Percentiles rank a stretch among this genome's conserved stretches.
Evolutionary conservation across 2,113 vertebrate species (phyloP).

Genomic region (Anarrhichthys ocellatus): DNA sequence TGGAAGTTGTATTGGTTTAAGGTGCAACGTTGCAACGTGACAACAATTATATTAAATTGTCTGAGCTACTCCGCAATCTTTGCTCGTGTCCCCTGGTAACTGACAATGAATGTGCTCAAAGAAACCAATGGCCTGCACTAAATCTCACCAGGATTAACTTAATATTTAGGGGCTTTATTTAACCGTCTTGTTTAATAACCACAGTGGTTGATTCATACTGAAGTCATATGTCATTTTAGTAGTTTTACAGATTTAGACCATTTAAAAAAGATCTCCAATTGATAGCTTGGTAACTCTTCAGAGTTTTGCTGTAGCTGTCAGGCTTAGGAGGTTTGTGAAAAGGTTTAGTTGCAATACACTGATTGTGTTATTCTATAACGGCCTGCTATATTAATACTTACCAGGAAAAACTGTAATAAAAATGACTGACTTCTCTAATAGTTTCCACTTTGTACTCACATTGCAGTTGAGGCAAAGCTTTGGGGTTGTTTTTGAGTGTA

Average conservation of each 20-base stretch:
- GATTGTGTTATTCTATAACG: background rate
- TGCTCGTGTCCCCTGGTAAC: background rate
- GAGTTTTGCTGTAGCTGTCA: background rate
- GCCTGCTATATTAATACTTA: background rate
- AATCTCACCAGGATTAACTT: background rate
- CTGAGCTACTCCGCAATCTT: background rate
- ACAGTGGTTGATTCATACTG: background rate
- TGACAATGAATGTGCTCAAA: background rate
- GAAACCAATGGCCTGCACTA: background rate
- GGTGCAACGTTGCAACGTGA: background rate
- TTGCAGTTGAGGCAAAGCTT: background rate
- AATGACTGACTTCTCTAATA: background rate
- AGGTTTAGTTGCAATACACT: background rate
- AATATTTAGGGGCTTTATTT: background rate
- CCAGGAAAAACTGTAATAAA: background rate
- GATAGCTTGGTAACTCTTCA: background rate
- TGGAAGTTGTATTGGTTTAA: background rate
- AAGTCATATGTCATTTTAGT: background rate
- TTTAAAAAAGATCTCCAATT: background rate
- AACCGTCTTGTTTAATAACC: too few species aligned
- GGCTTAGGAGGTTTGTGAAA: background rate
- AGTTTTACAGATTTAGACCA: background rate
- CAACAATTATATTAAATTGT: background rate
- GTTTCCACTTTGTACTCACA: background rate
- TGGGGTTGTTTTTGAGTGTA: constrained; percentile 14